Evolutionary conservation across 2,888 invertebrate genomes (phyloP), one percentile per base, ranked within the genome.

Genomic region (Cryptocheilus praepositus): DNA sequence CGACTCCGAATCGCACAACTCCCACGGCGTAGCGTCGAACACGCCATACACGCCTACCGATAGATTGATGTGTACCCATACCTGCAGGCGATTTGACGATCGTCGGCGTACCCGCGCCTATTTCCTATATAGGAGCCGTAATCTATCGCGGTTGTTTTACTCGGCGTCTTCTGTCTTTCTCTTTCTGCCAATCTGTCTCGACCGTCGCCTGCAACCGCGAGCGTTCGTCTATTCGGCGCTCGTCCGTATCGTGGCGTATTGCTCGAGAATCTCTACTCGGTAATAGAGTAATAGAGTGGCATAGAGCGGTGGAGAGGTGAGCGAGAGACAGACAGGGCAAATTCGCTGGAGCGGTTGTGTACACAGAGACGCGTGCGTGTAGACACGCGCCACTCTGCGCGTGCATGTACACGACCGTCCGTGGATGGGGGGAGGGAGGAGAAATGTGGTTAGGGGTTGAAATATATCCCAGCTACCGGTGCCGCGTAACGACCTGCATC

Each of bases 141-240:
- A n/a, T n/a, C n/a, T n/a, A n/a, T n/a, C n/a, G n/a, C 25, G 25
- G 25, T 2, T 5, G 25, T 25, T 25, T n/a, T n/a, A n/a, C n/a
- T n/a, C n/a, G n/a, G n/a, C 25, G 5, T 5, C 25, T 25, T 25
- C 3, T 25, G 5, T 25, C 25, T 25, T 25, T n/a, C 54, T 58
- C 15, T 36, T n/a, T 13, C 18, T 22, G 44, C 16, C 4, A 36
- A 5, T 13, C 15, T n/a, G 8, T 59, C 46, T 11, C 54, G 54
- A 22, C 25, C 25, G 5, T 28, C 28, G 16, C 21, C 16, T 13
- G 16, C 19, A 36, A 49, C 65, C 58, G 58, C 62, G 54, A 44
- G 54, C 63, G 52, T 66, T 66, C 67, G 25, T 58, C 61, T 28
- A 21, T 19, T 57, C 19, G 52, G 59, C 52, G n/a, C 54, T 49